Evolutionary conservation across 2,888 invertebrate genomes (phyloP).

Genomic region (Pammene fasciana): DNA sequence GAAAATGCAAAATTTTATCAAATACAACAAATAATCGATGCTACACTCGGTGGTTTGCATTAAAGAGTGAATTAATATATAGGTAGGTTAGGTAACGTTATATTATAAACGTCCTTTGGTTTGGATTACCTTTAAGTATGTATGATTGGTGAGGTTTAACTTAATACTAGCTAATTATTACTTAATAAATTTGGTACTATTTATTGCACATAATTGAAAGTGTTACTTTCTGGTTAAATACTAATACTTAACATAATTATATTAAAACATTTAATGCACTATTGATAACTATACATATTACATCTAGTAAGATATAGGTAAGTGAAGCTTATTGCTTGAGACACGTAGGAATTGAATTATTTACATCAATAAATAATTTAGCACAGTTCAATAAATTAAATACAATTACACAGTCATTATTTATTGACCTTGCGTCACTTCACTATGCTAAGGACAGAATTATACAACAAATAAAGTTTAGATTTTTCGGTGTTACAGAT

Average conservation of each 20-base stretch:
- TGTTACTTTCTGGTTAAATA: slow-evolving; percentile 49
- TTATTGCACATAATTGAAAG: slow-evolving; percentile 48
- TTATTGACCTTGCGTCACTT: slow-evolving; percentile 3
- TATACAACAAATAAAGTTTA: background rate
- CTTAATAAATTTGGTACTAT: slow-evolving; percentile 19
- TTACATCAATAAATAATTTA: slow-evolving; percentile 46
- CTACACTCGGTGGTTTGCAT: background rate
- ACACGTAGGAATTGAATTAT: slow-evolving; percentile 62
- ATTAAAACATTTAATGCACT: slow-evolving; percentile 44
- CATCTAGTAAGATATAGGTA: slow-evolving; percentile 17
- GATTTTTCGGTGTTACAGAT: background rate
- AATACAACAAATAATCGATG: background rate
- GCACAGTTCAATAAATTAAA: slow-evolving; percentile 1
- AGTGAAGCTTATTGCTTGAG: slow-evolving; percentile 70
- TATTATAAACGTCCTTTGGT: background rate
- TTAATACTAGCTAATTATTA: slow-evolving; percentile 7
- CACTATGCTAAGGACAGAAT: slow-evolving; percentile 5
- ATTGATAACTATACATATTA: slow-evolving; percentile 17
- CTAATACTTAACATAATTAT: slow-evolving; percentile 43
- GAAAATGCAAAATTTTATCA: background rate
- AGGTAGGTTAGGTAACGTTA: no score
- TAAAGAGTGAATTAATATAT: no score
- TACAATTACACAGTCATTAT: slow-evolving; percentile 4
- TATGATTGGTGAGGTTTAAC: background rate
- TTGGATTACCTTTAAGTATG: background rate